phyloP scores from a whole-genome alignment of 2,113 vertebrate species.

The Serinus canaria region DNA sequence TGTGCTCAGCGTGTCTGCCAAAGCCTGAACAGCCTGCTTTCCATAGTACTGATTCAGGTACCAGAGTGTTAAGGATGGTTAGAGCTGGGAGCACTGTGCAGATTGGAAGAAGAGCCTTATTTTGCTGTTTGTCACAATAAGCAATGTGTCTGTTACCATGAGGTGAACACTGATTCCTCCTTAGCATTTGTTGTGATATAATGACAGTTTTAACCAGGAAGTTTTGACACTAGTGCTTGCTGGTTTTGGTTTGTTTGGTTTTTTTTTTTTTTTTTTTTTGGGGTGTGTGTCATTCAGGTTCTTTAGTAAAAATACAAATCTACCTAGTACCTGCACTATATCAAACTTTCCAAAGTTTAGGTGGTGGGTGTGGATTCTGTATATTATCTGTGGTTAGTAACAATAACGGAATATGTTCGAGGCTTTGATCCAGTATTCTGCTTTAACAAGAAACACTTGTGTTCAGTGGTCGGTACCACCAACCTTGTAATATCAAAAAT shows the following conservation, averaged over 20 bases:
- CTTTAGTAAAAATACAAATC: background rate
- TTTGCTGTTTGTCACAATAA: background rate
- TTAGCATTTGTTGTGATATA: background rate
- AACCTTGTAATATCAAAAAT: background rate
- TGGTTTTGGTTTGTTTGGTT: accelerated
- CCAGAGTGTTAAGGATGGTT: background rate
- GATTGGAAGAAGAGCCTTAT: background rate
- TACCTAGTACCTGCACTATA: background rate
- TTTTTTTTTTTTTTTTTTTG: background rate
- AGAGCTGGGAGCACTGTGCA: background rate
- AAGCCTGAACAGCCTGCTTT: background rate
- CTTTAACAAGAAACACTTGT: background rate
- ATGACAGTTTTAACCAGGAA: background rate
- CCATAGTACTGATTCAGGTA: background rate
- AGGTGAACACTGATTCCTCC: background rate
- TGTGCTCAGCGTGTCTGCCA: background rate
- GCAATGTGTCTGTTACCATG: background rate
- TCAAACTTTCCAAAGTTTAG: background rate
- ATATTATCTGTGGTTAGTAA: background rate
- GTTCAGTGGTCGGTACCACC: background rate
- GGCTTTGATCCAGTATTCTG: background rate
- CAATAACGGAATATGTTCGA: background rate
- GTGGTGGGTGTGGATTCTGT: background rate
- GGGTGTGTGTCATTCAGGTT: background rate
- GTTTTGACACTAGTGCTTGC: background rate